A percentile compares a stretch with the other conserved stretches of the same genome.
Conservation (phyloP, 2,113 vertebrate genomes). For the Pandion haliaetus region DNA sequence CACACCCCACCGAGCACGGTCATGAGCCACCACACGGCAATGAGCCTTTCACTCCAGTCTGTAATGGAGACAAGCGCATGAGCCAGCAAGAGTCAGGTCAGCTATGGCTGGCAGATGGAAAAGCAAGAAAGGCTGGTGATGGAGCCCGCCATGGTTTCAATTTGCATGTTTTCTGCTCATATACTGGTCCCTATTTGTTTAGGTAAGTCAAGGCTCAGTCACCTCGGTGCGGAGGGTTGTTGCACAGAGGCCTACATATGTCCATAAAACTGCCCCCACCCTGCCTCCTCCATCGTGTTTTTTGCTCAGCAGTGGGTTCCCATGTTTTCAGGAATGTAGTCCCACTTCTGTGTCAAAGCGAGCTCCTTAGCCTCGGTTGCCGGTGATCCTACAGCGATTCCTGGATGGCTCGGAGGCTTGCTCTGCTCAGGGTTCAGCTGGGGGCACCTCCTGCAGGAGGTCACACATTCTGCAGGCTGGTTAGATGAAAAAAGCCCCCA, state of each 20-base stretch:
- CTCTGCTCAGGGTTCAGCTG: not conserved
- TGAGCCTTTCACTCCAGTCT: accelerated
- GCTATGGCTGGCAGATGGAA: not conserved
- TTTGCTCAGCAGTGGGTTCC: not conserved
- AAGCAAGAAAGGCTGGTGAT: not conserved
- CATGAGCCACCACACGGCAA: accelerated
- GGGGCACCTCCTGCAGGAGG: not conserved
- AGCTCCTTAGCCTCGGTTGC: not conserved
- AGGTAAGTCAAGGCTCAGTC: not conserved
- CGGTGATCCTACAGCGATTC: not conserved
- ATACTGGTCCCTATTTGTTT: not conserved
- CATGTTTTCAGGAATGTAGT: not conserved
- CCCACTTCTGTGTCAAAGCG: not conserved
- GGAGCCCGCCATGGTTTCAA: accelerated
- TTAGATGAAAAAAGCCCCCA: not conserved
- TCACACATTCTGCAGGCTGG: not conserved
- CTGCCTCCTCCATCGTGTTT: accelerated
- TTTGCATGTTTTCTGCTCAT: accelerated
- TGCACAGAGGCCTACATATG: accelerated
- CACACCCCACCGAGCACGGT: accelerated
- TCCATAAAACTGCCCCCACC: not conserved
- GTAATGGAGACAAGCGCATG: not conserved
- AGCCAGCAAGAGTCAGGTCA: not conserved
- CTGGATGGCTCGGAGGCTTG: not conserved
- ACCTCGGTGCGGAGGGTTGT: accelerated